phyloP scores from a whole-genome alignment of 2,888 invertebrate genomes.

The Aleiodes leptofemur region DNA sequence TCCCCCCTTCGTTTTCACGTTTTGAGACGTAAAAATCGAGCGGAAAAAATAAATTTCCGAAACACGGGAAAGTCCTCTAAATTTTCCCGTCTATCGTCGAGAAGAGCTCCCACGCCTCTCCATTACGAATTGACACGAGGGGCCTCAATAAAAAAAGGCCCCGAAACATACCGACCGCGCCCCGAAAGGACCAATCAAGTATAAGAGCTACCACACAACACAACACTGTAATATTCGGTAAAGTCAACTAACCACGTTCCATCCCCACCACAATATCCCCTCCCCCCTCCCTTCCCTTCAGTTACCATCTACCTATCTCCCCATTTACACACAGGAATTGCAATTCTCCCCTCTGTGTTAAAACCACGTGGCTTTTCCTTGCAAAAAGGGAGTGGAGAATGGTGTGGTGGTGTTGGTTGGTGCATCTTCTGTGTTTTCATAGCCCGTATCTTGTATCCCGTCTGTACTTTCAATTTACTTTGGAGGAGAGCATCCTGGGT shows the following conservation, averaged over 20 bases:
- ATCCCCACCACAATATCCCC: conserved; percentile 67
- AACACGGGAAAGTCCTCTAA: conserved; percentile 24
- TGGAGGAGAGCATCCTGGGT: conserved; percentile 6
- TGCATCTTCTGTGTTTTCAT: conserved; percentile 42
- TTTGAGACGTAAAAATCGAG: background rate
- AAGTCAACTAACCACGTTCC: conserved; percentile 75
- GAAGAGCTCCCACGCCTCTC: no score
- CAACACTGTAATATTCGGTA: conserved; percentile 62
- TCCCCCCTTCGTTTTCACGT: conserved; percentile 45
- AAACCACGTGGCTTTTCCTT: conserved; percentile 53
- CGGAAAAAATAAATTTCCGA: background rate
- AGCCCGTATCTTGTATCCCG: conserved; percentile 54
- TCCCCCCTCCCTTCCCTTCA: no score
- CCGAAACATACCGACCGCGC: conserved; percentile 70
- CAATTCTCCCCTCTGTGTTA: conserved; percentile 41
- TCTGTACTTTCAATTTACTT: conserved; percentile 29
- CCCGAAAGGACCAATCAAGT: conserved; percentile 59
- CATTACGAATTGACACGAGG: no score
- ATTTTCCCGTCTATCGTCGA: conserved; percentile 7
- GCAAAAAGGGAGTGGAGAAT: no score
- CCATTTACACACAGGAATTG: conserved; percentile 27
- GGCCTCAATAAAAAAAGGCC: no score
- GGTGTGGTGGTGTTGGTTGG: no score
- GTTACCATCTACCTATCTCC: background rate
- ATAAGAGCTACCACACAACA: conserved; percentile 51